phyloP scores from a whole-genome alignment of 2,113 vertebrate genomes.

The Istiophorus platypterus region DNA sequence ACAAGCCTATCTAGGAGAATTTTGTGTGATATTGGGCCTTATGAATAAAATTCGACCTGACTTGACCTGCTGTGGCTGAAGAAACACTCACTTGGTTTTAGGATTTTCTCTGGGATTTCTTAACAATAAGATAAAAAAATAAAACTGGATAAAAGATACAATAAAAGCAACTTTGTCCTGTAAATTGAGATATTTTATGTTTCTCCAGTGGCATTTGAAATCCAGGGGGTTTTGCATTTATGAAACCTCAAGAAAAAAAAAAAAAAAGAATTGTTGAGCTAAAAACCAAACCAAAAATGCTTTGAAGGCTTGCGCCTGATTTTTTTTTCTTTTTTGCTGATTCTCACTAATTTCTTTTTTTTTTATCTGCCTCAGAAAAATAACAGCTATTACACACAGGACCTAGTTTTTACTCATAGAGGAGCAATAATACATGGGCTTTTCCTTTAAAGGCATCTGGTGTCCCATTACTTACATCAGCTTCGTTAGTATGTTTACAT shows the following conservation, averaged over 20 bases:
- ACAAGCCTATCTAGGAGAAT: no score
- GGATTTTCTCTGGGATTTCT: neutral
- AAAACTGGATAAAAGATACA: neutral
- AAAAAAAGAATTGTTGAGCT: no score
- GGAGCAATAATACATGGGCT: constrained; percentile 23
- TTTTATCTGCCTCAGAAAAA: neutral
- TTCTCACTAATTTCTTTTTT: neutral
- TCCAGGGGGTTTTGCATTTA: no score
- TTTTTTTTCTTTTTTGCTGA: constrained; percentile 37
- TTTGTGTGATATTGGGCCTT: no score
- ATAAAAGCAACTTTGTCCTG: neutral
- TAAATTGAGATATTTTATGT: no score
- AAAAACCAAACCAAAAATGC: no score
- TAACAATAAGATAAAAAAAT: neutral
- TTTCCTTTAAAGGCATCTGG: constrained; percentile 20
- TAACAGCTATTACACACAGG: neutral
- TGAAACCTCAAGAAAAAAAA: no score
- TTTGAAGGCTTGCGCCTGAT: neutral
- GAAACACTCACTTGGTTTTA: neutral
- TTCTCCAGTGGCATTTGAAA: no score
- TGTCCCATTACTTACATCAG: constrained; percentile 39
- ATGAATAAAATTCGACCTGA: no score
- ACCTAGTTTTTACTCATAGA: neutral
- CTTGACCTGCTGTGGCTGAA: no score
- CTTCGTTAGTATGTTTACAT: constrained; percentile 28